A percentile compares a stretch with the other conserved stretches of the same genome.
Evolutionary conservation across 1,140 invertebrate genomes (phyloP).

Genomic region (Cyrtorhinus lividipennis): DNA sequence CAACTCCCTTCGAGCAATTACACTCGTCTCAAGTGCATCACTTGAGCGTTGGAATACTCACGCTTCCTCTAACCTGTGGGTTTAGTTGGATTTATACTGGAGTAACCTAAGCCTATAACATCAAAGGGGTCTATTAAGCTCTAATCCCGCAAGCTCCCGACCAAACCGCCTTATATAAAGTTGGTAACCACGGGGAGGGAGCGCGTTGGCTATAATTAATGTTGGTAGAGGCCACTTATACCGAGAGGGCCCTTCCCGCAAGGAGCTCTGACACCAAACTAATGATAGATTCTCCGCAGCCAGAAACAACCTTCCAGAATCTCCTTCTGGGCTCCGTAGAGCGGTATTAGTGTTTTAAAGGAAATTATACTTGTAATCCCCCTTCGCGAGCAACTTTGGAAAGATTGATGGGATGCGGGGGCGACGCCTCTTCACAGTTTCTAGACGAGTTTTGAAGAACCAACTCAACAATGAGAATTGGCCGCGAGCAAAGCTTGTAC

Average conservation of each 20-base stretch:
- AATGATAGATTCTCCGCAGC: not conserved
- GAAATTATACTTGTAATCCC: conserved; percentile 12
- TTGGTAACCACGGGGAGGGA: not conserved
- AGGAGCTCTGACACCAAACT: conserved; percentile 2
- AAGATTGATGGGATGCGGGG: not conserved
- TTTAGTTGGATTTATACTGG: not conserved
- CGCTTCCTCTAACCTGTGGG: no score
- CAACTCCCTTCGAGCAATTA: no score
- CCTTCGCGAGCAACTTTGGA: conserved; percentile 1
- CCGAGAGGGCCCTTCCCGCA: not conserved
- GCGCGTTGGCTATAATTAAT: conserved; percentile 1
- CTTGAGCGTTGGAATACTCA: no score
- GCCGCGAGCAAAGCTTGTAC: no score
- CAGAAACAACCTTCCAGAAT: not conserved
- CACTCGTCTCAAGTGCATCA: no score
- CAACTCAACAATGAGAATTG: no score
- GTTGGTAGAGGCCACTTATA: conserved; percentile 6
- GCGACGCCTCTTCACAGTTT: no score
- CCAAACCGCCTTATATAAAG: not conserved
- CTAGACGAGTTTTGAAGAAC: no score
- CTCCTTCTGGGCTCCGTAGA: not conserved
- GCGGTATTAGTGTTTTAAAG: conserved; percentile 10
- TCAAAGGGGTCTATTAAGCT: not conserved
- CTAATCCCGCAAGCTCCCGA: not conserved
- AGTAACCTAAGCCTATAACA: not conserved